Percentiles rank a stretch among this genome's conserved stretches.
Conservation (phyloP, 92 coral and sea anemone species). For the Umimayanthus chanpuru region DNA sequence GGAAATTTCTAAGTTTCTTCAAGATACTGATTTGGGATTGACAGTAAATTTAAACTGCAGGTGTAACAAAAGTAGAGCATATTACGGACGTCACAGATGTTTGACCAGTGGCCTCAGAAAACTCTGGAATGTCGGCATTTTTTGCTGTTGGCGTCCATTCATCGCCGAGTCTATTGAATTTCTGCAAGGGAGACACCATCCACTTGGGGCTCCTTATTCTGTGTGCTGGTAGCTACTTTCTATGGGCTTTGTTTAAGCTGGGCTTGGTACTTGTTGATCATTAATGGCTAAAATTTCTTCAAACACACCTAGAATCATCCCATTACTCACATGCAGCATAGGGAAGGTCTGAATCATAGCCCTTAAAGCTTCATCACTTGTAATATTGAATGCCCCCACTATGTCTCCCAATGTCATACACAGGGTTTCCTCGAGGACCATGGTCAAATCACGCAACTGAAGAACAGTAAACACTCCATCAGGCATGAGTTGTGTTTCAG, state of each 20-base stretch:
- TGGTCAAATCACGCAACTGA: constrained; percentile 9
- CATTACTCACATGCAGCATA: constrained; percentile 34
- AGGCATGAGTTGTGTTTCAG: constrained; percentile 1
- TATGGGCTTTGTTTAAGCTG: constrained; percentile 12
- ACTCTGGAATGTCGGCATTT: too few relatives aligned
- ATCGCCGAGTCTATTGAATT: too few relatives aligned
- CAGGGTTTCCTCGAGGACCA: constrained; percentile 19
- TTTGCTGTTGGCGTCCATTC: too few relatives aligned
- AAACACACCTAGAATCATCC: constrained; percentile 21
- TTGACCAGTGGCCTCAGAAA: too few relatives aligned
- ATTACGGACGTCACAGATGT: too few relatives aligned
- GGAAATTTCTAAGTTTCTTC: too few relatives aligned
- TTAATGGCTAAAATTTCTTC: constrained; percentile 32
- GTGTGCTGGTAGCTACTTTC: too few relatives aligned
- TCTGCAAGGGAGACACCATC: too few relatives aligned
- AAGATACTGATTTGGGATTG: too few relatives aligned
- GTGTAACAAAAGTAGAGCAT: too few relatives aligned
- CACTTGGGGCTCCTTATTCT: too few relatives aligned
- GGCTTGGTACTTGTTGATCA: constrained; percentile 18
- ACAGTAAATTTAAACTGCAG: too few relatives aligned
- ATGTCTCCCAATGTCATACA: constrained; percentile 31
- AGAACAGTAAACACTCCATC: not conserved
- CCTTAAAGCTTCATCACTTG: constrained; percentile 30
- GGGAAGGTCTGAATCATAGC: constrained; percentile 45
- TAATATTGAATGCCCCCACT: constrained; percentile 16